Base-by-base conservation (phyloP, 2,888 invertebrate species). In the Camponotus fellah region DNA sequence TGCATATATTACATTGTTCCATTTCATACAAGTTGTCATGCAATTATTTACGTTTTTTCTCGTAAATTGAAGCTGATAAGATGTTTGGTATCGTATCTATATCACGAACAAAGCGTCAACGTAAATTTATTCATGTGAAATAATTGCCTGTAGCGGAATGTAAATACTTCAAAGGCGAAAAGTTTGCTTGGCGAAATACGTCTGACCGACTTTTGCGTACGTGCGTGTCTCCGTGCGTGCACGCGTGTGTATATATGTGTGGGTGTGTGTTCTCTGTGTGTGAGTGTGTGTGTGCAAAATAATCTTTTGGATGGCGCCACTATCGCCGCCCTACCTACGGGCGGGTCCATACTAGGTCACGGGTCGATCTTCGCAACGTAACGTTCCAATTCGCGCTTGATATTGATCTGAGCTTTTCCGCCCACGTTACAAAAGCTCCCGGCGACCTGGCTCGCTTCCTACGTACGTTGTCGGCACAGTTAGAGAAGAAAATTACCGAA, bases 321-420 rank as follows among this genome's bases (percentile, higher is more conserved):
- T 64, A 75, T 86, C 87, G 86, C 82, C 82, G 79, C 84, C 71
- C 77, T 68, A 81, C 69, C 89, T 84, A 89, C 93, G 93, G 94
- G 93, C 92, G 94, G 93, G 93, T 94, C 94, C 94, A 94, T 92
- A 94, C 92, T 94, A 92, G 94, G 94, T 94, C 94, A 94, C 92
- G 92, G 93, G 93, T 94, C 94, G 93, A 94, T 94, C 93, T 93
- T 93, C 90, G 90, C 92, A 91, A 91, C 92, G 92, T 91, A 93
- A 92, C 92, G 92, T 93, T 92, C 93, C 93, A 93, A 93, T 93
- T 93, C 92, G 90, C 92, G 93, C 92, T 92, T 92, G 92, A 93
- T 93, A 93, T 93, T 93, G 93, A 93, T 93, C 93, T 92, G 87
- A 91, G 91, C 91, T 92, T 92, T 92, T 92, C 92, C 90, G 90